Evolutionary conservation across 2,888 invertebrate genomes (phyloP), one percentile per base, ranked within the genome.

Genomic region (Spisula solida): DNA sequence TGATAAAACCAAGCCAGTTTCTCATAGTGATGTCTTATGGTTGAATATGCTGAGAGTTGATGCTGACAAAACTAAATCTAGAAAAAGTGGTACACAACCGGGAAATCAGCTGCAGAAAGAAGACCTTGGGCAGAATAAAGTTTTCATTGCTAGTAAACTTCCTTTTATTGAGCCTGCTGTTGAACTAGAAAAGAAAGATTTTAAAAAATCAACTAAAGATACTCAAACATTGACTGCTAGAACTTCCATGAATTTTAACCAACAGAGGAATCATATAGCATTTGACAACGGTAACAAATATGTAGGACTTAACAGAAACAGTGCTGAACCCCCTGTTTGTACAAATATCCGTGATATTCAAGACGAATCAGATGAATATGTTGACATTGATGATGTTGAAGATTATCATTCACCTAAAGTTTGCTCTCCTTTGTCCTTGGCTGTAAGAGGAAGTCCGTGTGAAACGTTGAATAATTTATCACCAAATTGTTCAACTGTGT

Each of bases 401-500:
- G 34, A 81, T 51, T 31, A 34, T 20, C 75, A 31, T 8, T 75
- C 75, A 75, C 34, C 34, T 4, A 31, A 75, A 31, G 80, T 47
- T 25, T 80, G 80, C 34, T 89, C 90, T 25, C 87, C 75, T 34
- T 31, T 31, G 25, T 75, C 75, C 31, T 10, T 75, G 34, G 75
- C 75, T 34, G 75, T 75, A 14, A 75, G 75, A 5, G 75, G 75
- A 18, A 75, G 75, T 25, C 82, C 87, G 12, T 82, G 82, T 56
- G 87, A 87, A 47, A 82, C 82, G 5, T 60, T 82, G 82, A 25
- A 79, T 34, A 87, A 87, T 47, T 29, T 82, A 1, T 87, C 87
- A 29, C 85, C 85, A 34, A 85, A 41, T n/a, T 81, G 84, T 66
- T 88, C 91, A 12, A 88, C 89, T 16, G 88, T 90, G 82, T 88